Evolutionary conservation across 2,888 invertebrate species (phyloP), one percentile per base, ranked within the genome.

Genomic region (Endotricha flammealis): DNA sequence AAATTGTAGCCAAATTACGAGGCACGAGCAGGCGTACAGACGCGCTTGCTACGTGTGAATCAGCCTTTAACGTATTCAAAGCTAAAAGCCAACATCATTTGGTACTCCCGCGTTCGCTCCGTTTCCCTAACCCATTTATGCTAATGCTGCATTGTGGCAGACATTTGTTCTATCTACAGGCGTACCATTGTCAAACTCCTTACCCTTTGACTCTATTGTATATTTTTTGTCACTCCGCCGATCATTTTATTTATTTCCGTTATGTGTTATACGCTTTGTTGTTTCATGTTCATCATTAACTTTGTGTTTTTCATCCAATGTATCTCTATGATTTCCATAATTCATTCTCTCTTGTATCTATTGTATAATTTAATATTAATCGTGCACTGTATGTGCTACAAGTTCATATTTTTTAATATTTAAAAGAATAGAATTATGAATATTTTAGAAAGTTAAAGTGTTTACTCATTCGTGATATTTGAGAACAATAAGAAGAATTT

Each of bases 121-220:
- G 56, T 39, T 48, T 56, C 56, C 61, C 51, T 59, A 59, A 57
- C 53, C 65, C 68, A 67, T 75, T 76, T 85, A 87, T 87, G 87
- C 57, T 74, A 87, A 87, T 87, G 66, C 38, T 27, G 66, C 66
- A 86, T 87, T 87, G 86, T 85, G 73, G 67, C 53, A 64, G 66
- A 60, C 63, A 64, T 83, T 83, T 83, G 82, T 83, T 78, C 78
- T 78, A 78, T 78, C 77, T 66, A 45, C 52, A 53, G 51, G 51
- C 62, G 61, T 53, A 51, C 68, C 64, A 79, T 83, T 85, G 85
- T 85, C 78, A 75, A 20, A 20, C 20, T 74, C 62, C 57, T 37
- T 82, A 77, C 76, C 81, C 85, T 85, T 82, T 85, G 85, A 82
- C 86, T 82, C 79, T 43, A 85, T 85, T 86, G 86, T 86, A 56